phyloP scores from a whole-genome alignment of 2,113 vertebrate genomes.

The Forbesichthys agassizii region DNA sequence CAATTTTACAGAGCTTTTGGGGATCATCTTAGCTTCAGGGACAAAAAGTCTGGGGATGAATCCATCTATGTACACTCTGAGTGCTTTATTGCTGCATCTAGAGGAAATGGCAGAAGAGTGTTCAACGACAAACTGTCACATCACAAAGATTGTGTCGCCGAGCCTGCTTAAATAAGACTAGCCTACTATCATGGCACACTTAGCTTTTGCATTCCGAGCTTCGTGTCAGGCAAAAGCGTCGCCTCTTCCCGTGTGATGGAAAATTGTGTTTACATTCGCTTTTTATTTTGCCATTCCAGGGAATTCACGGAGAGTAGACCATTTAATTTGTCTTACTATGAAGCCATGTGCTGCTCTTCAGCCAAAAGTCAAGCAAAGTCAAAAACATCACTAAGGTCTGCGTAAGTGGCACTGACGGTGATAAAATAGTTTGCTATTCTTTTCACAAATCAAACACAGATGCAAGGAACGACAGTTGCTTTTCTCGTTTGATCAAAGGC shows the following conservation, averaged over 20 bases:
- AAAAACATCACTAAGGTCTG: slow-evolving; percentile 2
- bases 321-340: slow-evolving; percentile 25
- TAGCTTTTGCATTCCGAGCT: slow-evolving; percentile 44
- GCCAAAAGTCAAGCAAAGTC: background rate
- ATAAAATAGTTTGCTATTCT: slow-evolving; percentile 56
- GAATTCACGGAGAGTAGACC: slow-evolving; percentile 11
- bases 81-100: background rate
- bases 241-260: slow-evolving; percentile 38
- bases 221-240: slow-evolving; percentile 39
- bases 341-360: slow-evolving; percentile 11
- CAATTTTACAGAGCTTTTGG: slow-evolving; percentile 31
- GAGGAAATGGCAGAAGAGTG: slow-evolving; percentile 10
- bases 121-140: slow-evolving; percentile 67
- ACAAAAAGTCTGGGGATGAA: slow-evolving; percentile 59
- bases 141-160: slow-evolving; percentile 59
- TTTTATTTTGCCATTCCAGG: slow-evolving; percentile 17
- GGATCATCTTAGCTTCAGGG: slow-evolving; percentile 58
- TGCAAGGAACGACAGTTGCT: slow-evolving; percentile 67
- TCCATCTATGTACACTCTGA: slow-evolving; percentile 34
- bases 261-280: slow-evolving; percentile 47
- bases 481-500: slow-evolving; percentile 71
- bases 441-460: slow-evolving; percentile 48
- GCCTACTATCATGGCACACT: slow-evolving; percentile 52
- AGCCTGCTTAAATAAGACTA: slow-evolving; percentile 56
- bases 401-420: slow-evolving; percentile 28